Conservation (phyloP, 2,888 invertebrate genomes). For the Antheraea yamamai region DNA sequence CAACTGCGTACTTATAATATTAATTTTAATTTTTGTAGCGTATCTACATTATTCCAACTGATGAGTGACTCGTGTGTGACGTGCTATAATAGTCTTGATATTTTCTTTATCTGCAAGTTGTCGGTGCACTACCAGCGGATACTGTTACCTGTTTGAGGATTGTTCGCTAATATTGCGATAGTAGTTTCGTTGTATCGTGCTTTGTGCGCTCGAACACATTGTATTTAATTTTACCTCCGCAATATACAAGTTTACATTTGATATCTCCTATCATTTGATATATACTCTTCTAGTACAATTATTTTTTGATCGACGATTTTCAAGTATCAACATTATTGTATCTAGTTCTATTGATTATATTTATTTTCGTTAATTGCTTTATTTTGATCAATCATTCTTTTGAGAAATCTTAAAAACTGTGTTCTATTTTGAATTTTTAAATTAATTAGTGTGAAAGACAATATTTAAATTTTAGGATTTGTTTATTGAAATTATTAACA, state of each 20-base stretch:
- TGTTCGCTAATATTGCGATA: conserved; percentile 71
- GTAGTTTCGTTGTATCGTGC: conserved; percentile 45
- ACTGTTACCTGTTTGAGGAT: conserved; percentile 77
- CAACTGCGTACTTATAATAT: background rate
- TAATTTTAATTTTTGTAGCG: background rate
- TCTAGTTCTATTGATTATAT: no score
- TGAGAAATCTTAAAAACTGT: no score
- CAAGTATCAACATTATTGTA: background rate
- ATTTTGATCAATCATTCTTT: no score
- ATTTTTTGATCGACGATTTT: background rate
- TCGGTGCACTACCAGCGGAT: conserved; percentile 59
- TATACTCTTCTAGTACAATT: background rate
- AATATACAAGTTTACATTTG: background rate
- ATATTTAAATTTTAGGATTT: no score
- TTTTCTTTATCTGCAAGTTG: conserved; percentile 77
- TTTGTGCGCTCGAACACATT: conserved; percentile 33
- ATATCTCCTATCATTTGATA: no score
- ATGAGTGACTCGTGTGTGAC: conserved; percentile 73
- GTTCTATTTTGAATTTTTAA: no score
- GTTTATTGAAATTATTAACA: no score
- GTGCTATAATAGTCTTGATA: conserved; percentile 80
- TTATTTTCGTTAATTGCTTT: no score
- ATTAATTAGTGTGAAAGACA: no score
- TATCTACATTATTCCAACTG: conserved; percentile 46
- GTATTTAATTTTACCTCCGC: background rate